Evolutionary conservation across 2,113 vertebrate species (phyloP), one percentile per base, ranked within the genome.

Genomic region (Tamias sibiricus): DNA sequence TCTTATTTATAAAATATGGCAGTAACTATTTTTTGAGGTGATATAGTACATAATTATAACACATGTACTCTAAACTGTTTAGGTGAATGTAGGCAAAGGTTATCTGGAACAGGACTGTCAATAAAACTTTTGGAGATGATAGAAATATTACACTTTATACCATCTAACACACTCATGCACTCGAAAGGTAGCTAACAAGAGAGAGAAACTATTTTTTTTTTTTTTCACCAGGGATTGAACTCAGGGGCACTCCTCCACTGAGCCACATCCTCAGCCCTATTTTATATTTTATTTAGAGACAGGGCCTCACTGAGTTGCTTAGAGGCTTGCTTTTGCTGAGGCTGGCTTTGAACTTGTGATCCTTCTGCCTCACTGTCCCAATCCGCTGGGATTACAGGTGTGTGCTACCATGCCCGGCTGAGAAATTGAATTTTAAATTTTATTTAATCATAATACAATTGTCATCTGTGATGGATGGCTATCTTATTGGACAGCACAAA

Each of bases 351-450:
- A 49, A 49, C 47, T 49, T 49, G 47, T 12, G 11, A 49, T 49
- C 47, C 47, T 49, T 12, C 47, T 49, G 47, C 47, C 11, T 49
- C 47, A 49, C 2, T 12, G 10, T 49, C 2, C 47, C 47, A 49
- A 49, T 10, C 12, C 12, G 11, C 47, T 49, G 47, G 47, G 47
- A 49, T 49, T 49, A 49, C 13, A 49, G 47, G 47, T n/a, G 13
- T 49, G 47, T 49, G 47, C 47, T 12, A 49, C 47, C 47, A 49
- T 49, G 47, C 47, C 47, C 13, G 47, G 47, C 47, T 49, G 37
- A 66, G n/a, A 77, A 62, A 93, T 44, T 79, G 26, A 76, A 92
- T 40, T 84, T 90, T 64, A 52, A 49, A 52, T 72, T 89, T 75
- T 74, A 40, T 71, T 81, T 84, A 71, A 42, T 40, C 66, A 40